Base-by-base conservation (phyloP, 1,140 invertebrate species). In the Atta cephalotes region DNA sequence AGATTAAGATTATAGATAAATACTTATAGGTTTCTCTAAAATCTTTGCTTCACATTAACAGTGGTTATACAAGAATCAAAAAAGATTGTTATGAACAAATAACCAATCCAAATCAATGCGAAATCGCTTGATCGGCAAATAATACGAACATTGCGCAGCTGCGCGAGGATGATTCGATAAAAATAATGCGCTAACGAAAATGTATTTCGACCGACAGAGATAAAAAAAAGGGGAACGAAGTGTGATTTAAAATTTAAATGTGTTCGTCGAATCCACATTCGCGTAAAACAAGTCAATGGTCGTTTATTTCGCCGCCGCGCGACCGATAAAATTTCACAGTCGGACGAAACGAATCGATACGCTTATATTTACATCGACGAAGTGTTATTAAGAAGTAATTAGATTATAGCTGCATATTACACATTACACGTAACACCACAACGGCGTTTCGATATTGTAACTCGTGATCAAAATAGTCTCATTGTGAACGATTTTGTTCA, bases 241-340 rank as follows among this genome's bases (percentile, higher is more conserved):
- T 70, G n/a, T 31, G 80, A 84, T 84, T 84, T 84, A 84, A 84
- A 84, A 76, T 84, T 84, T 84, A 84, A 84, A 84, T 84, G 80
- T 63, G 70, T 63, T 62, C 56, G 71, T 12, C 39, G 80, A 76
- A 74, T 84, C 70, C 70, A 56, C 70, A 56, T 84, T 84, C 80
- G n/a, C 56, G 70, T 74, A 84, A 84, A 84, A 84, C 80, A 84
- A 74, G 80, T 84, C 80, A 58, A 51, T n/a, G 70, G 35, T 74
- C 71, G 70, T 84, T 84, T 74, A 84, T 84, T 84, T 84, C 56
- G 28, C 21, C 35, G 56, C 39, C 39, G 39, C 14, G 56, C 45
- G 28, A 49, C 49, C 80, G 39, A 63, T 84, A 76, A 84, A 84
- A 84, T 84, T 84, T 84, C 39, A 51, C 79, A 66, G 70, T 14